Percentiles rank a stretch among this genome's conserved stretches.
phyloP scores from a whole-genome alignment of 2,113 vertebrate genomes.

The Alethe diademata region DNA sequence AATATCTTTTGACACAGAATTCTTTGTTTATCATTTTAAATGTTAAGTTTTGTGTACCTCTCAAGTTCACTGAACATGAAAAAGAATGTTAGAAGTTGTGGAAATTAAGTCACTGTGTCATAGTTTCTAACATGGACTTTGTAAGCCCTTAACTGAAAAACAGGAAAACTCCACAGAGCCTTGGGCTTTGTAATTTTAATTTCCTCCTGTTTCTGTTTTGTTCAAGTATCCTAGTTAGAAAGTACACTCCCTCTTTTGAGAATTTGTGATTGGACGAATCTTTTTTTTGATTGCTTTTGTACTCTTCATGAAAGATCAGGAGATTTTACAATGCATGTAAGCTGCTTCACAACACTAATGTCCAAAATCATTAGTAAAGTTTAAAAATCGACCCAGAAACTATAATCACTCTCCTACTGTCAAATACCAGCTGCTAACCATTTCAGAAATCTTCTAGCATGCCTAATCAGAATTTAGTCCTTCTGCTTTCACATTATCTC shows the following conservation, averaged over 20 bases:
- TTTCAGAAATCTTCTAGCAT: not conserved
- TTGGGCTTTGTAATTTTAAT: not conserved
- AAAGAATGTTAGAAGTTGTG: not conserved
- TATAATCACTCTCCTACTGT: not conserved
- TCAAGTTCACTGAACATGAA: not conserved
- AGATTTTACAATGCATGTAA: not conserved
- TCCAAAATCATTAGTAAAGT: not conserved
- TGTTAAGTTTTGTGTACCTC: not conserved
- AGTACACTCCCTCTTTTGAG: not conserved
- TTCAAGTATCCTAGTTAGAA: not conserved
- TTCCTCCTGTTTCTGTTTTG: not conserved
- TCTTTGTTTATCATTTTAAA: constrained; percentile 12
- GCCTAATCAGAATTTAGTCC: not conserved
- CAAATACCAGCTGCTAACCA: not conserved
- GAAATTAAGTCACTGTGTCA: not conserved
- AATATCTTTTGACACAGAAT: not conserved
- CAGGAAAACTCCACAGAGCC: not conserved
- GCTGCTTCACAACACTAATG: not conserved
- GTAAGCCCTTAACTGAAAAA: not conserved
- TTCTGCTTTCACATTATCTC: not conserved
- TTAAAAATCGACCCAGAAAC: not conserved
- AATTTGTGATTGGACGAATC: not conserved
- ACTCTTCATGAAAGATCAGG: not conserved
- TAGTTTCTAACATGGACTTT: not conserved
- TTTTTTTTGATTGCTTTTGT: not conserved